Conservation (phyloP, 1,140 invertebrate genomes). For the Copidosoma floridanum region DNA sequence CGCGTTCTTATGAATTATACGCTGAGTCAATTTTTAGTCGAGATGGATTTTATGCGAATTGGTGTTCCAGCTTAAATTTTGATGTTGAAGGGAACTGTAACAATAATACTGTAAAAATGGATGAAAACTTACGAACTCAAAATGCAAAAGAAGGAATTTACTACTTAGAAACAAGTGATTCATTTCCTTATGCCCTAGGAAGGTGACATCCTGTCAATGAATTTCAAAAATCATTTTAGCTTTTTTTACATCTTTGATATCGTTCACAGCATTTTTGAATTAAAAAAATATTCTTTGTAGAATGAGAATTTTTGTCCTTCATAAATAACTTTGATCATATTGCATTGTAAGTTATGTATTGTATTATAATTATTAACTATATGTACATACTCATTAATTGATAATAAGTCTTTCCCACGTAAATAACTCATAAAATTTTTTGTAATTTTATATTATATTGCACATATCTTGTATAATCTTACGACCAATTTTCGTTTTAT, state of each 20-base stretch:
- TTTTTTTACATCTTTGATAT: no score
- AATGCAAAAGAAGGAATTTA: not conserved
- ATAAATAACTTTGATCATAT: no score
- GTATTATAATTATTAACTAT: no score
- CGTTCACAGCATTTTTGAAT: not conserved
- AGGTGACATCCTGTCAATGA: no score
- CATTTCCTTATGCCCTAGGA: conserved; percentile 2
- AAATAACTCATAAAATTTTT: no score
- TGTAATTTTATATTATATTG: no score
- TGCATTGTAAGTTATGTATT: not conserved
- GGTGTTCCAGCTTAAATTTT: conserved; percentile 24
- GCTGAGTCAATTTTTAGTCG: conserved; percentile 32
- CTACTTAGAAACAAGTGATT: conserved; percentile 7
- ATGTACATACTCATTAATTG: no score
- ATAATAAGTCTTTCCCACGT: no score
- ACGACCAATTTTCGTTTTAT: no score
- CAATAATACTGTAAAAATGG: not conserved
- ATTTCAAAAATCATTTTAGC: no score
- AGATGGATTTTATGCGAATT: conserved; percentile 32
- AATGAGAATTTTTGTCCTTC: not conserved
- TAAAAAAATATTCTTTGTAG: not conserved
- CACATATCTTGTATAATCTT: no score
- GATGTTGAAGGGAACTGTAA: not conserved
- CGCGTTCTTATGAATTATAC: conserved; percentile 31
- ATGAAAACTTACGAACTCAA: not conserved